Evolutionary conservation across 2,113 vertebrate species (phyloP).

Genomic region (Carettochelys insculpta): DNA sequence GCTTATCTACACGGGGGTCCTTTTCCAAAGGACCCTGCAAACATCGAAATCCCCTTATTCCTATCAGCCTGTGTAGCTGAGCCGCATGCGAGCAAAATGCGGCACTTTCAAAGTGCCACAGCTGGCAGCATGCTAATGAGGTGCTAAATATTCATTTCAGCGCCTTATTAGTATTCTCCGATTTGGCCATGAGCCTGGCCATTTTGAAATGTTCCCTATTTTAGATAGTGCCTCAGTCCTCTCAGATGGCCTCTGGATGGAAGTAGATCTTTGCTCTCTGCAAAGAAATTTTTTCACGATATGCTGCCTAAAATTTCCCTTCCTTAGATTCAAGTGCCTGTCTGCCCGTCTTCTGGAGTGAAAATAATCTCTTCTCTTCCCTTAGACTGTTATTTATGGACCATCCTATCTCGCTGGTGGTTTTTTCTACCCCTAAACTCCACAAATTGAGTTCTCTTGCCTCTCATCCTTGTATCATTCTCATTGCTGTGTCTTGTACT

Average conservation of each 20-base stretch:
- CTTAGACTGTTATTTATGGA: background rate
- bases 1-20: too few relatives aligned
- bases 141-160: too few relatives aligned
- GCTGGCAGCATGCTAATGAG: too few relatives aligned
- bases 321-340: background rate
- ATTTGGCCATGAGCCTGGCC: too few relatives aligned
- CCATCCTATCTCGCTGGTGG: background rate
- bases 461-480: rapidly evolving
- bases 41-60: too few relatives aligned
- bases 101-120: too few relatives aligned
- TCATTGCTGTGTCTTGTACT: background rate
- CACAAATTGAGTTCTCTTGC: background rate
- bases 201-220: too few relatives aligned
- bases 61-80: too few relatives aligned
- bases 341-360: background rate
- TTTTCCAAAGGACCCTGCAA: too few relatives aligned
- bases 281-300: background rate
- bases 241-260: too few relatives aligned
- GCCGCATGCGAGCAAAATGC: too few relatives aligned
- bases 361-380: background rate
- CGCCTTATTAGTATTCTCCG: too few relatives aligned
- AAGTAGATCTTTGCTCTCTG: background rate
- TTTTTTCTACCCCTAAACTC: background rate
- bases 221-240: background rate
- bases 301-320: background rate